These are phyloP conservation scores for Phalanger gymnotis DNA, from an alignment of 2,797 vertebrate genomes.

Conservation along the genomic window DNA sequence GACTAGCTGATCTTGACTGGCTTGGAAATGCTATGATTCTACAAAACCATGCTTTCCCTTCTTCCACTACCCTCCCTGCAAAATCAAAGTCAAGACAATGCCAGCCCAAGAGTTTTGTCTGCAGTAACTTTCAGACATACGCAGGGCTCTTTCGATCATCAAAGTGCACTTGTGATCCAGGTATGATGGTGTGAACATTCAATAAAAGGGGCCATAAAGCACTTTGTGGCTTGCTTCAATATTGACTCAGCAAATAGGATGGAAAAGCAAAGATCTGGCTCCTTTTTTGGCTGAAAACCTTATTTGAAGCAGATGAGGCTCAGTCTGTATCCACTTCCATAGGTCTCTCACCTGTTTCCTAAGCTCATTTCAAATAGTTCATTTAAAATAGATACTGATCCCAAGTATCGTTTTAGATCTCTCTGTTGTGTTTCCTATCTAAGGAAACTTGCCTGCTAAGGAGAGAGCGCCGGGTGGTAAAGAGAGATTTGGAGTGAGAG, in stretches of 20 bases:
- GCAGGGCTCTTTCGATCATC: not conserved
- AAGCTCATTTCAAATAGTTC: not conserved
- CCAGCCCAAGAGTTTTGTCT: not conserved
- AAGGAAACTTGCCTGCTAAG: not conserved
- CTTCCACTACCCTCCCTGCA: not conserved
- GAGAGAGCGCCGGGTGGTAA: not conserved
- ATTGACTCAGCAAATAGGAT: slow-evolving; percentile 21
- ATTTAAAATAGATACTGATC: not conserved
- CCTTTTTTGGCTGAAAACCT: not conserved
- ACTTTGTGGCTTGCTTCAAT: slow-evolving; percentile 1
- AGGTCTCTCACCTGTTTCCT: not conserved
- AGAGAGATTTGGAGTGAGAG: not conserved
- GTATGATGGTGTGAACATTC: not conserved
- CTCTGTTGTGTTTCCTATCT: not conserved
- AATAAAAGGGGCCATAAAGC: not conserved
- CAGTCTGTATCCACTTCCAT: slow-evolving; percentile 5
- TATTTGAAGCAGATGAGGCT: not conserved
- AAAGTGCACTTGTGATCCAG: slow-evolving; percentile 1
- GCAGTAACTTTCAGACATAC: not conserved
- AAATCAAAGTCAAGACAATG: not conserved
- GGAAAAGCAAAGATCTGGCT: not conserved
- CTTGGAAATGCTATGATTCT: not conserved
- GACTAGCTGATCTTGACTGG: not conserved
- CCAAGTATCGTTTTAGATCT: not conserved
- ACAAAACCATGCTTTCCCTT: not conserved